A percentile compares a stretch with the other conserved stretches of the same genome.
These are phyloP conservation scores for Brachystomella parvula DNA, from an alignment of 1,140 invertebrate genomes.

Conservation along the genomic window DNA sequence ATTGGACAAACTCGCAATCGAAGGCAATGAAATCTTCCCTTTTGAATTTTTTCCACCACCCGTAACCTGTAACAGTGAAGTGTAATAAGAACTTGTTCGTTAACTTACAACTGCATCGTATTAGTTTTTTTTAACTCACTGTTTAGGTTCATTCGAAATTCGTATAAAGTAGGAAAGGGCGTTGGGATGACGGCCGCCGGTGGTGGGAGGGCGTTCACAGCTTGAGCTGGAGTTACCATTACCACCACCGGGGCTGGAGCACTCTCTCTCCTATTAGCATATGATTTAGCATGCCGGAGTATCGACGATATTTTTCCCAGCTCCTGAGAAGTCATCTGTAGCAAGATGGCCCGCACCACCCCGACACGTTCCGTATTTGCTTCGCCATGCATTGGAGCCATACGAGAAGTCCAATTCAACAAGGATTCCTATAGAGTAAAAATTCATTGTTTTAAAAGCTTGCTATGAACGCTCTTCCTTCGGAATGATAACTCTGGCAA, in stretches of 20 bases:
- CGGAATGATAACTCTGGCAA: too few relatives aligned
- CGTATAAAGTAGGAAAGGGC: neutral
- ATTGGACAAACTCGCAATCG: neutral
- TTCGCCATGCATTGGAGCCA: neutral
- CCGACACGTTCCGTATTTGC: neutral
- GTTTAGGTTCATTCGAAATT: neutral
- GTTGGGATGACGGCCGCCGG: too few relatives aligned
- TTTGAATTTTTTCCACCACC: neutral
- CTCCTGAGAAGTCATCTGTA: neutral
- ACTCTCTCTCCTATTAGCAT: neutral
- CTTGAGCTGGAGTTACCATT: neutral
- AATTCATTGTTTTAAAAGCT: too few relatives aligned
- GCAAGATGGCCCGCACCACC: neutral
- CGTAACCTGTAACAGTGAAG: neutral
- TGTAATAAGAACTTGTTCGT: neutral
- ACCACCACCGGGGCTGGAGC: neutral
- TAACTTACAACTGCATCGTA: neutral
- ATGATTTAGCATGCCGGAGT: neutral
- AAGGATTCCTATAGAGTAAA: neutral
- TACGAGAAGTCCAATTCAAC: neutral
- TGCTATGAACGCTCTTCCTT: too few relatives aligned
- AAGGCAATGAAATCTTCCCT: neutral
- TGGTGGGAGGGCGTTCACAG: neutral
- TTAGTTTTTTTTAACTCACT: neutral
- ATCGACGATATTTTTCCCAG: neutral